Conservation (phyloP, 1,140 invertebrate genomes). For the Drosophila hydei region DNA sequence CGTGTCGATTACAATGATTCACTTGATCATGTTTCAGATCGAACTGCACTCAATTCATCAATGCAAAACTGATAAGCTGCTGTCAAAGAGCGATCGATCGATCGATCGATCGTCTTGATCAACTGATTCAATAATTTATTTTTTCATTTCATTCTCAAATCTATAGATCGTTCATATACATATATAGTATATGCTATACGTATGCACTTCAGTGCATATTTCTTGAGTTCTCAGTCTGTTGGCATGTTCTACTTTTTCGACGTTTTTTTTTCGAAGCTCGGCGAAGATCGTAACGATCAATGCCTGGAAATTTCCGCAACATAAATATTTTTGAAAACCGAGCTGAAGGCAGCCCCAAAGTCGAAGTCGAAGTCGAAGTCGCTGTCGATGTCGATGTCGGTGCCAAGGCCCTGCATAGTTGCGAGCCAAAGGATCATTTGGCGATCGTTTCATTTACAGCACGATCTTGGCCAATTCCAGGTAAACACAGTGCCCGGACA, state of each 20-base stretch:
- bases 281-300: constrained; percentile 24
- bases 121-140: constrained; percentile 3
- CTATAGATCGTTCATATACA: background rate
- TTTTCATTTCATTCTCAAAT: constrained; percentile 14
- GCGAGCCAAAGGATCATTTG: constrained; percentile 42
- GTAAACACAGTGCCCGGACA: constrained; percentile 23
- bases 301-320: constrained; percentile 41
- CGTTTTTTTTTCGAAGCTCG: background rate
- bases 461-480: constrained; percentile 63
- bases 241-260: background rate
- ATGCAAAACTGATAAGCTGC: constrained; percentile 2
- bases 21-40: background rate
- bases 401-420: background rate
- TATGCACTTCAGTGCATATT: background rate
- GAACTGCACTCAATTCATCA: constrained; percentile 2
- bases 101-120: constrained; percentile 4
- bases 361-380: too few species aligned
- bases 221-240: background rate
- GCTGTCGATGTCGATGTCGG: too few species aligned
- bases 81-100: constrained; percentile 9
- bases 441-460: constrained; percentile 55
- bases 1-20: background rate
- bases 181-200: background rate
- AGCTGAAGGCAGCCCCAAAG: constrained; percentile 12
- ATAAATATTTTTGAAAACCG: constrained; percentile 35